Evolutionary conservation across 1,140 invertebrate species (phyloP), one percentile per base, ranked within the genome.

Genomic region (Vanessa tameamea): DNA sequence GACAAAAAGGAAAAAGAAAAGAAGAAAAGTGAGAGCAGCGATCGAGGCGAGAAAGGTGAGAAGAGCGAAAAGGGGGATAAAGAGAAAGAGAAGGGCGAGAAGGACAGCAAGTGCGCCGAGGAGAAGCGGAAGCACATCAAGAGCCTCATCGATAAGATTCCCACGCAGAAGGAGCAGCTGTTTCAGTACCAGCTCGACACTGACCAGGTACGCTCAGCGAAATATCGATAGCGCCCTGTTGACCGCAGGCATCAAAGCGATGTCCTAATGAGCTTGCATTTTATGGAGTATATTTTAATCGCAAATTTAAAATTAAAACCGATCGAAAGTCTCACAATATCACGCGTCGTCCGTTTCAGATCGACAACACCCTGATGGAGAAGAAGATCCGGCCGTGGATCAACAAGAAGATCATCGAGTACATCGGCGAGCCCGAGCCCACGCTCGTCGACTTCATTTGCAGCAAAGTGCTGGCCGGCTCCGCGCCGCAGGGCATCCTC

Each of bases 331-430:
- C 7, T 43, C 6, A 43, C 37, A 43, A 43, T 43, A 43, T 43
- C 37, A 9, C 37, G 37, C 37, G 37, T 15, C 48, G 14, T 3
- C 26, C 14, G 9, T 53, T 53, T 6, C 87, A 94, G 90, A 95
- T 95, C 74, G 95, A 95, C 82, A 93, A 93, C 82, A 84, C 82
- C 81, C 93, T 99, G 79, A 99, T 99, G 97, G 98, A 99, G 91
- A 98, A 97, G 87, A 95, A 98, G 88, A 99, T 99, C 91, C 95
- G 98, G 81, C 99, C 99, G 64, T 99, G 99, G 99, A 98, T 99
- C 72, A 99, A 99, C 93, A 99, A 99, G 93, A 99, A 99, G 93
- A 99, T 99, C 76, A 97, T 99, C 76, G 98, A 99, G 94, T 99
- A 99, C 93, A 99, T 99, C 88, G 99, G 99, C 59, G 99, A 99